These are phyloP conservation scores for Lepisosteus osseus DNA, from an alignment of 2,113 vertebrate species.

Conservation along the genomic window DNA sequence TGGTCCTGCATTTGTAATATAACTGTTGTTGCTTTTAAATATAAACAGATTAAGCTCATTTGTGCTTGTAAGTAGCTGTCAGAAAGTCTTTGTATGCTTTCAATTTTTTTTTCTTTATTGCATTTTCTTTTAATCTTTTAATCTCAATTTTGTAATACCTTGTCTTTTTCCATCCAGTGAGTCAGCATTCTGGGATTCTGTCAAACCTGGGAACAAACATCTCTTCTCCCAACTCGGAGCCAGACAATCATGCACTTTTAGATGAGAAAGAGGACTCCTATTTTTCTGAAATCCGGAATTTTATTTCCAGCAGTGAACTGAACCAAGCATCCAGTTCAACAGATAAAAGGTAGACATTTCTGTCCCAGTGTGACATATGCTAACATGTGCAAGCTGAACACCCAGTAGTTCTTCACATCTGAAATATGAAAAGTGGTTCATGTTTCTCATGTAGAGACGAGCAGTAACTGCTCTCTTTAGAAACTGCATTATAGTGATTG, in stretches of 20 bases:
- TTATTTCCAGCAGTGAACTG: slow-evolving; percentile 96
- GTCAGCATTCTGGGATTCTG: slow-evolving; percentile 91
- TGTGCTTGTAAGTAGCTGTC: slow-evolving; percentile 15
- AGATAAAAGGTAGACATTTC: slow-evolving; percentile 79
- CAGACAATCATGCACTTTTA: slow-evolving; percentile 99
- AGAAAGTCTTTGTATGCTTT: slow-evolving; percentile 8
- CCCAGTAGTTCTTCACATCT: not conserved
- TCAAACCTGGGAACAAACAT: slow-evolving; percentile 80
- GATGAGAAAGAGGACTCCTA: slow-evolving; percentile 98
- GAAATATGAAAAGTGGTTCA: not conserved
- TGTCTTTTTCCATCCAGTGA: slow-evolving; percentile 68
- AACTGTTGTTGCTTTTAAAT: no score
- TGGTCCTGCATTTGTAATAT: no score
- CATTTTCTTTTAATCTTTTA: not conserved
- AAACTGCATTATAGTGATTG: not conserved
- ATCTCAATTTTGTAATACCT: not conserved
- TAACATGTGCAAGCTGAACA: not conserved
- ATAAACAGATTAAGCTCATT: no score
- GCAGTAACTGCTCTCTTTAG: no score
- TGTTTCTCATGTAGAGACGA: not conserved
- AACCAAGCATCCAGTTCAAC: slow-evolving; percentile 81
- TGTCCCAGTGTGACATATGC: not conserved
- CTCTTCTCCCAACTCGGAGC: slow-evolving; percentile 95
- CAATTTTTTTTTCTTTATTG: slow-evolving; percentile 28
- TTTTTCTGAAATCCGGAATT: slow-evolving; percentile 98